These are phyloP conservation scores for Galaxias olidus DNA, from an alignment of 2,797 vertebrate species.

Conservation along the genomic window DNA sequence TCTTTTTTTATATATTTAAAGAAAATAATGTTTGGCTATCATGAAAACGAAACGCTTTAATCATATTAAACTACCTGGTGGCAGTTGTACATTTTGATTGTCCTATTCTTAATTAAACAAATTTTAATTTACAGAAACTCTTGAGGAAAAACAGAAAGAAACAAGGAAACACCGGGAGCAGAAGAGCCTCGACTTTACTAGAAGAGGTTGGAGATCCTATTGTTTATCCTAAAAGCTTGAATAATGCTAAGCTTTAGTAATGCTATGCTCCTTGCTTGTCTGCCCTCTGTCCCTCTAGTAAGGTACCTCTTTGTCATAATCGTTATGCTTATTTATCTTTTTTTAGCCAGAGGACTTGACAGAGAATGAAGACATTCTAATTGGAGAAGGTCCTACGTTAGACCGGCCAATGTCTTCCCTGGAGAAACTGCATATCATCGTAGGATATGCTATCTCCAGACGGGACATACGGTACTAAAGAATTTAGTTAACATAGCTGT, in stretches of 20 bases:
- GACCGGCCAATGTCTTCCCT: conserved; percentile 83
- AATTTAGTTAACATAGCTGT: too few species aligned
- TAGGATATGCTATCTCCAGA: conserved; percentile 81
- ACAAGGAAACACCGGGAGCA: conserved; percentile 31
- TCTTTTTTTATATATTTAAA: too few species aligned
- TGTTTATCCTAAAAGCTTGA: neutral
- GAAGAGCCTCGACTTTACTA: conserved; percentile 64
- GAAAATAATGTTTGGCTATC: too few species aligned
- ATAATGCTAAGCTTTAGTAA: neutral
- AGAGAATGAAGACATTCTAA: conserved; percentile 69
- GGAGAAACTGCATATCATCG: conserved; percentile 91
- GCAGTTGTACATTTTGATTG: neutral
- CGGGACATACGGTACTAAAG: conserved; percentile 85
- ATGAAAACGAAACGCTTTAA: too few species aligned
- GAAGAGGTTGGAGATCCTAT: conserved; percentile 66
- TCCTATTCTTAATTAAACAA: neutral
- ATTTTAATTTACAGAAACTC: conserved; percentile 63
- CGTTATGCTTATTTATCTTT: neutral
- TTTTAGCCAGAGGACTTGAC: conserved; percentile 48
- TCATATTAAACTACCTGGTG: too few species aligned
- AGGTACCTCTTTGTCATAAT: neutral
- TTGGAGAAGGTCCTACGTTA: conserved; percentile 76
- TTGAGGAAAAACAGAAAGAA: conserved; percentile 73
- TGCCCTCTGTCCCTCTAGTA: too few species aligned
- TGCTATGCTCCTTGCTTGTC: too few species aligned